Evolutionary conservation across 2,113 vertebrate genomes (phyloP).

Genomic region (Aegithalos caudatus): DNA sequence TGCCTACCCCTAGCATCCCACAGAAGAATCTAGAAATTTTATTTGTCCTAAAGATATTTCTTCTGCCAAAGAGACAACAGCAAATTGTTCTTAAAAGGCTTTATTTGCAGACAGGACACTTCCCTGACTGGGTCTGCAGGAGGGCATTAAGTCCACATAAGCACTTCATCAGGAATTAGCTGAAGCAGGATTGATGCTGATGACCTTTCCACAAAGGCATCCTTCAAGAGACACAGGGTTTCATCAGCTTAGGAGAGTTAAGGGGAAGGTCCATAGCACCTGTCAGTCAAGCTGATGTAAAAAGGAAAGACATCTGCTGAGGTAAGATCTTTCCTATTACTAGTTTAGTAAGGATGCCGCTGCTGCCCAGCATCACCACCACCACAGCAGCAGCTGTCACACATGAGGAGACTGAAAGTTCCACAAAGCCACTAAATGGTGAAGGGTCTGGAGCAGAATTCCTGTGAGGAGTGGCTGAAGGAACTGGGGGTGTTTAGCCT

Average conservation of each 20-base stretch:
- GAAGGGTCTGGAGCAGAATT: not conserved
- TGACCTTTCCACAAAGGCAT: not conserved
- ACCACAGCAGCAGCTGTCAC: not conserved
- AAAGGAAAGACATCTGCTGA: not conserved
- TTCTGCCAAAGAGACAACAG: not conserved
- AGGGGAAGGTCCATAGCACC: not conserved
- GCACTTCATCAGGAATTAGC: not conserved
- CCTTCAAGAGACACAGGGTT: not conserved
- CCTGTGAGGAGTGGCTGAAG: rapidly evolving
- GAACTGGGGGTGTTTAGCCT: too few species aligned
- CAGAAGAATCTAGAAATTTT: not conserved
- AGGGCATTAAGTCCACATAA: not conserved
- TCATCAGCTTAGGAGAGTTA: not conserved
- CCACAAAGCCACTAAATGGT: not conserved
- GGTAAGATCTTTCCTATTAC: not conserved
- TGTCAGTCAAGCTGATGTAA: not conserved
- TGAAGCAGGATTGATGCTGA: not conserved
- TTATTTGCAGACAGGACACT: not conserved
- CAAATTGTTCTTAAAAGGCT: not conserved
- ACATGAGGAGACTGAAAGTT: not conserved
- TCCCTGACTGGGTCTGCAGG: not conserved
- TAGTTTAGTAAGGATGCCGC: not conserved
- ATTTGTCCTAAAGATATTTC: not conserved
- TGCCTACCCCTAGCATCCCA: not conserved
- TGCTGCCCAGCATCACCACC: not conserved